Evolutionary conservation across 2,113 vertebrate species (phyloP).

Genomic region (Marcusenius ussheri): DNA sequence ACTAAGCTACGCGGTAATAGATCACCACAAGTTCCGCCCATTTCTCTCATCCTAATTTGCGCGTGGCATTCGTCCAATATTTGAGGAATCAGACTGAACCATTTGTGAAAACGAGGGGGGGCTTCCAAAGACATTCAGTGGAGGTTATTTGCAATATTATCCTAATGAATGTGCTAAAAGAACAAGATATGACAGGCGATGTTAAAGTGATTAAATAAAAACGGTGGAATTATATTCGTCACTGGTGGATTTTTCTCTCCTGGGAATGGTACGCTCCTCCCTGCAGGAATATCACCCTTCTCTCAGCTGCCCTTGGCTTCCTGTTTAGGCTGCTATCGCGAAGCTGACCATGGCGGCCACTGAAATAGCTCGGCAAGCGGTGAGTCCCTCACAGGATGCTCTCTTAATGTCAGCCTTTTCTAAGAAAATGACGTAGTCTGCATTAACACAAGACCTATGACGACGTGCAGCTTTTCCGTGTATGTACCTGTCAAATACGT

Average conservation of each 20-base stretch:
- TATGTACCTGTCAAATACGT: background rate
- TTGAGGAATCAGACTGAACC: background rate
- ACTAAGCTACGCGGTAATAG: background rate
- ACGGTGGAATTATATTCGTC: background rate
- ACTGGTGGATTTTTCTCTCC: background rate
- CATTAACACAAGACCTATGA: background rate
- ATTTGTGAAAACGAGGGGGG: background rate
- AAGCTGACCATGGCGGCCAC: slow-evolving; percentile 74
- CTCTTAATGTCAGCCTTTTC: background rate
- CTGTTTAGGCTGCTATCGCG: slow-evolving; percentile 38
- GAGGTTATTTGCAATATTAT: background rate
- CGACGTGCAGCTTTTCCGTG: background rate
- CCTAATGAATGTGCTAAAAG: background rate
- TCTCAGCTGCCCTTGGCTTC: slow-evolving; percentile 33
- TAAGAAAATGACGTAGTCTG: background rate
- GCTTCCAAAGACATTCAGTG: background rate
- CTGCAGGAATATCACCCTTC: background rate
- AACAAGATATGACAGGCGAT: background rate
- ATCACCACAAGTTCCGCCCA: background rate
- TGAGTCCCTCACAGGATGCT: slow-evolving; percentile 49
- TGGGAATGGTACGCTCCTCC: background rate
- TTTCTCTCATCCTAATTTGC: background rate
- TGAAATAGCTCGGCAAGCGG: slow-evolving; percentile 84
- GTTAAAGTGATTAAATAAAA: background rate
- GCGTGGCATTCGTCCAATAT: background rate